Conservation (phyloP, 2,888 invertebrate species). For the Eupithecia dodoneata region DNA sequence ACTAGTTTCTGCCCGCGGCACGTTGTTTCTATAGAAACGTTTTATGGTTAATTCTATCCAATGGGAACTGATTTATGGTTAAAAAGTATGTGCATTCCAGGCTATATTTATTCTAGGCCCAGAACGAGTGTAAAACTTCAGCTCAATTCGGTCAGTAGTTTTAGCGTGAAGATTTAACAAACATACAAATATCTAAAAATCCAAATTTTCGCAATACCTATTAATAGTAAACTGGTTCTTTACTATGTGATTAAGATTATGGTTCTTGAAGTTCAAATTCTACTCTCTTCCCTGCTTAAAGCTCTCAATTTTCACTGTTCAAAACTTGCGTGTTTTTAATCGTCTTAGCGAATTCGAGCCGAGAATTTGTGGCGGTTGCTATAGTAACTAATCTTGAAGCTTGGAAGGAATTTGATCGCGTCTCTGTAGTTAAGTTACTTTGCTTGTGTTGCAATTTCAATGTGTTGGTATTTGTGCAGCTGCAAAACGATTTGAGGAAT, state of each 20-base stretch:
- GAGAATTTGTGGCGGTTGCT: slow-evolving; percentile 5
- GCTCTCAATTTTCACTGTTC: neutral
- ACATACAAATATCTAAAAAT: too few relatives aligned
- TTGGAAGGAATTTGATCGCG: slow-evolving; percentile 19
- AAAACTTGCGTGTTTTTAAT: neutral
- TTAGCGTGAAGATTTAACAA: too few relatives aligned
- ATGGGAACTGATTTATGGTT: too few relatives aligned
- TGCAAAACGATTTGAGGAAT: slow-evolving; percentile 4
- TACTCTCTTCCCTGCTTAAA: neutral
- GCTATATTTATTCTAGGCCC: too few relatives aligned
- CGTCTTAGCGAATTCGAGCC: neutral
- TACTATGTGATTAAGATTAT: neutral
- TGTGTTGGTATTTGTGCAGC: slow-evolving; percentile 19
- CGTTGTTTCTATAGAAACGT: too few relatives aligned
- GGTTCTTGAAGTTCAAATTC: neutral
- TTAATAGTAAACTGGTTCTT: too few relatives aligned
- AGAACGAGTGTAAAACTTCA: too few relatives aligned
- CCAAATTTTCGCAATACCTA: too few relatives aligned
- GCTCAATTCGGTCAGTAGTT: too few relatives aligned
- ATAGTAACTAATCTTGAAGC: neutral
- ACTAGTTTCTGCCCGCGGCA: too few relatives aligned
- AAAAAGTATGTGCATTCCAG: too few relatives aligned
- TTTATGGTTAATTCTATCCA: too few relatives aligned
- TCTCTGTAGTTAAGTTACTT: slow-evolving; percentile 19
- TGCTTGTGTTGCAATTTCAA: slow-evolving; percentile 22